phyloP scores from a whole-genome alignment of 2,888 invertebrate species.

The Ceriagrion tenellum region DNA sequence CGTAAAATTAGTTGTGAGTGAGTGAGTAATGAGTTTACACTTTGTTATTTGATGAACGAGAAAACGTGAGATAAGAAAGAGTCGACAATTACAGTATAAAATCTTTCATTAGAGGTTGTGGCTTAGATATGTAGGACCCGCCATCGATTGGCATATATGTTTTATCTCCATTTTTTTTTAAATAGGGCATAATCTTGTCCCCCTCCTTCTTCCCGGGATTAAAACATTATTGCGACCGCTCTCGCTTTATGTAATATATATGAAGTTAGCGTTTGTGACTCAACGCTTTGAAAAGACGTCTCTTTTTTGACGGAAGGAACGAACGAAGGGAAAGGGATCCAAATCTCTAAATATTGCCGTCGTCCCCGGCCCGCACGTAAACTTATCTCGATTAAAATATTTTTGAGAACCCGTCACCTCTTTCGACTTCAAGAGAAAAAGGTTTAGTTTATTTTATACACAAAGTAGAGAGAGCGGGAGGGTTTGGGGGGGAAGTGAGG shows the following conservation, averaged over 20 bases:
- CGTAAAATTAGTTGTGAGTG: too few species aligned
- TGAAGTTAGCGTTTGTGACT: constrained; percentile 18
- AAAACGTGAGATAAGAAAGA: too few species aligned
- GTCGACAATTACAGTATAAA: too few species aligned
- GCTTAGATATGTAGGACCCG: too few species aligned
- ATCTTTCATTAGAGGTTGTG: too few species aligned
- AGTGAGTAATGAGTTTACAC: too few species aligned
- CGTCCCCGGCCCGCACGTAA: neutral
- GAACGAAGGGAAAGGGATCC: neutral
- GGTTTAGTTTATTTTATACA: constrained; percentile 21
- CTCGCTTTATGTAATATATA: neutral
- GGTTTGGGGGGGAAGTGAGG: neutral
- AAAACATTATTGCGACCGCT: neutral
- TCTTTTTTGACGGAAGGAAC: neutral
- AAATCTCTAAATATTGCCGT: constrained; percentile 12
- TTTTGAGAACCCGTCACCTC: constrained; percentile 16
- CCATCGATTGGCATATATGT: too few species aligned
- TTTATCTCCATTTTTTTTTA: too few species aligned
- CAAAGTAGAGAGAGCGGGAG: neutral
- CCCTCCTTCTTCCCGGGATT: too few species aligned
- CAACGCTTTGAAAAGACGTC: constrained; percentile 3
- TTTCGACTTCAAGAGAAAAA: neutral
- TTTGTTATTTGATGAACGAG: too few species aligned
- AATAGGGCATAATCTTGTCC: too few species aligned
- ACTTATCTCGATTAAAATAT: constrained; percentile 47